phyloP scores from a whole-genome alignment of 2,888 invertebrate genomes.

The Tolmerus cingulatus region DNA sequence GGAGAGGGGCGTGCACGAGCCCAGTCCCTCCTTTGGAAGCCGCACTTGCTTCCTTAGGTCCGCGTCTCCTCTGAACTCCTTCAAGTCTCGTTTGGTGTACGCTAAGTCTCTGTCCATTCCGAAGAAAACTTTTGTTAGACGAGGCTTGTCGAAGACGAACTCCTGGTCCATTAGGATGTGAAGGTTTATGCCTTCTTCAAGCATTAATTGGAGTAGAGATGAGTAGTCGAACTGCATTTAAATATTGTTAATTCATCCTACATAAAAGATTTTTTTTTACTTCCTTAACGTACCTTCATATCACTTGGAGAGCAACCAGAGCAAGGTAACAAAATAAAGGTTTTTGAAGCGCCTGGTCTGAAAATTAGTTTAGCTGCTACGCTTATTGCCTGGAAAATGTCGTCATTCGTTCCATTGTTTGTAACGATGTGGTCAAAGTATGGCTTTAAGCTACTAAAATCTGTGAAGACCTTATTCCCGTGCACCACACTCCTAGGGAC shows the following conservation, averaged over 20 bases:
- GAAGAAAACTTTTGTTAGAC: constrained; percentile 76
- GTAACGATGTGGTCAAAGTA: constrained; percentile 76
- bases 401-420: constrained; percentile 68
- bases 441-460: constrained; percentile 67
- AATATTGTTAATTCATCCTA: constrained; percentile 2
- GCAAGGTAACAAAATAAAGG: constrained; percentile 83
- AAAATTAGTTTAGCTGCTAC: constrained; percentile 78
- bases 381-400: constrained; percentile 79
- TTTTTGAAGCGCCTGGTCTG: constrained; percentile 84
- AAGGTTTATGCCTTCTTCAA: constrained; percentile 81
- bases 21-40: constrained; percentile 77
- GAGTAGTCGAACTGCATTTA: constrained; percentile 77
- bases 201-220: constrained; percentile 80
- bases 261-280: neutral
- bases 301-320: constrained; percentile 73
- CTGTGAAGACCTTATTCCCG: constrained; percentile 74
- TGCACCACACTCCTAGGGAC: constrained; percentile 77
- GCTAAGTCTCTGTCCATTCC: constrained; percentile 80
- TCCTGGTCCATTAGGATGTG: constrained; percentile 86
- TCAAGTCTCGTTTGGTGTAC: constrained; percentile 81
- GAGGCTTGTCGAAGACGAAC: constrained; percentile 77
- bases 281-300: constrained; percentile 74
- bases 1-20: constrained; percentile 81
- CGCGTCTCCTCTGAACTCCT: constrained; percentile 73
- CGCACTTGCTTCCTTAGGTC: constrained; percentile 77